phyloP scores from a whole-genome alignment of 92 coral and sea anemone genomes.

The Palythoa heliodiscus region DNA sequence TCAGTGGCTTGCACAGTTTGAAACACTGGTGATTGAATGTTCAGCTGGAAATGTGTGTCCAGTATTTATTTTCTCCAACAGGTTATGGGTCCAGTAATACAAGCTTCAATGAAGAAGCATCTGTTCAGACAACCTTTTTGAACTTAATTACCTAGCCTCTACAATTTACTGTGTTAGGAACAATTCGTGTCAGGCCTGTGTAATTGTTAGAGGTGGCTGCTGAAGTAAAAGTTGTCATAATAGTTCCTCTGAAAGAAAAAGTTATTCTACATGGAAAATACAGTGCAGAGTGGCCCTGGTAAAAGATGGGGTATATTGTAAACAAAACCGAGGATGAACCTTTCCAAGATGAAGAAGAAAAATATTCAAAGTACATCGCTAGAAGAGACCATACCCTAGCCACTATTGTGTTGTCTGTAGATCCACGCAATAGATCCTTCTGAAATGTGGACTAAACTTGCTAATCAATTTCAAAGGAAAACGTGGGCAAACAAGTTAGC shows the following conservation, averaged over 20 bases:
- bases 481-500: constrained; percentile 61
- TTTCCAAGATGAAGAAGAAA: constrained; percentile 22
- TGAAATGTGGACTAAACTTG: constrained; percentile 50
- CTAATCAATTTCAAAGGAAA: constrained; percentile 57
- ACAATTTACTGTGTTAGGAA: too few relatives aligned
- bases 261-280: constrained; percentile 55
- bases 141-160: too few relatives aligned
- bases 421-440: constrained; percentile 51
- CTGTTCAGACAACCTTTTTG: too few relatives aligned
- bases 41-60: too few relatives aligned
- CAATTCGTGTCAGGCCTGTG: too few relatives aligned
- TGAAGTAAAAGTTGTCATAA: background rate
- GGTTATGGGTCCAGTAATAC: too few relatives aligned
- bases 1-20: too few relatives aligned
- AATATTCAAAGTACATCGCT: constrained; percentile 35
- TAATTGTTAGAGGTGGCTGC: too few relatives aligned
- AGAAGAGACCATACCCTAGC: constrained; percentile 59
- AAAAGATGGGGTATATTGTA: constrained; percentile 61
- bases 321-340: constrained; percentile 50
- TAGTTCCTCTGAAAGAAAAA: constrained; percentile 54
- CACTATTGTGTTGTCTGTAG: constrained; percentile 59
- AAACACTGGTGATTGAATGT: too few relatives aligned
- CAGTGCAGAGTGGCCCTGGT: constrained; percentile 59
- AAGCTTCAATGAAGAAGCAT: too few relatives aligned
- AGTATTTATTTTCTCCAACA: too few relatives aligned